A percentile compares a stretch with the other conserved stretches of the same genome.
Conservation (phyloP, 2,113 vertebrate species). For the Ovibos moschatus region DNA sequence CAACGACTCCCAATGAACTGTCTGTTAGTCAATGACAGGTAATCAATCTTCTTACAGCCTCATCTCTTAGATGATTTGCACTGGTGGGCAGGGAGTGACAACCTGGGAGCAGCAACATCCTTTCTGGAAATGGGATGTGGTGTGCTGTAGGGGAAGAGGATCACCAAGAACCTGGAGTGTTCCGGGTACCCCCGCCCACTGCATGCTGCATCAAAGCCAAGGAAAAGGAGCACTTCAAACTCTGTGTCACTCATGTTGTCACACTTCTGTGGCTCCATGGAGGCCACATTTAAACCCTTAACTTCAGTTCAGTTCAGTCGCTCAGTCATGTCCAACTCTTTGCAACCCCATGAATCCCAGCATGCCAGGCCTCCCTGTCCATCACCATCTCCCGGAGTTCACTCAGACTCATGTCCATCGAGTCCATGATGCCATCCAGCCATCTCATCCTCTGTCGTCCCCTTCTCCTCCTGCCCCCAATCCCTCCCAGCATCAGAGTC, state of each 20-base stretch:
- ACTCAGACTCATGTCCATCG: too few species aligned
- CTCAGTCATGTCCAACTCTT: too few species aligned
- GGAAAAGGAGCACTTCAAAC: background rate
- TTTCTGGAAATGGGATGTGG: background rate
- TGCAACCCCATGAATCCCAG: too few species aligned
- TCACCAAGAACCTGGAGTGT: background rate
- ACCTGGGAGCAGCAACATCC: background rate
- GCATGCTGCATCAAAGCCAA: background rate
- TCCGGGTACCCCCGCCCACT: accelerated
- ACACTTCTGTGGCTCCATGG: background rate
- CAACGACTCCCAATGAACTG: background rate
- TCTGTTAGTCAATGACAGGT: too few species aligned
- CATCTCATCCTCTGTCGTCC: too few species aligned
- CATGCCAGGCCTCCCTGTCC: too few species aligned
- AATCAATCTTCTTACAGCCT: accelerated
- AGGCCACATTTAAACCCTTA: background rate
- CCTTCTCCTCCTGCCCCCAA: too few species aligned
- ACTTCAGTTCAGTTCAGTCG: background rate
- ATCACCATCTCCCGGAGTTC: too few species aligned
- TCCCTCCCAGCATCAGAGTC: too few species aligned
- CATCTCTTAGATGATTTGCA: background rate
- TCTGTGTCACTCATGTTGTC: too few species aligned
- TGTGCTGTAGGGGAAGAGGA: background rate
- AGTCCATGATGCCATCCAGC: too few species aligned
- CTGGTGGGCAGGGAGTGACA: background rate